These are phyloP conservation scores for Halictus ligatus DNA, from an alignment of 2,888 invertebrate species.

Conservation along the genomic window DNA sequence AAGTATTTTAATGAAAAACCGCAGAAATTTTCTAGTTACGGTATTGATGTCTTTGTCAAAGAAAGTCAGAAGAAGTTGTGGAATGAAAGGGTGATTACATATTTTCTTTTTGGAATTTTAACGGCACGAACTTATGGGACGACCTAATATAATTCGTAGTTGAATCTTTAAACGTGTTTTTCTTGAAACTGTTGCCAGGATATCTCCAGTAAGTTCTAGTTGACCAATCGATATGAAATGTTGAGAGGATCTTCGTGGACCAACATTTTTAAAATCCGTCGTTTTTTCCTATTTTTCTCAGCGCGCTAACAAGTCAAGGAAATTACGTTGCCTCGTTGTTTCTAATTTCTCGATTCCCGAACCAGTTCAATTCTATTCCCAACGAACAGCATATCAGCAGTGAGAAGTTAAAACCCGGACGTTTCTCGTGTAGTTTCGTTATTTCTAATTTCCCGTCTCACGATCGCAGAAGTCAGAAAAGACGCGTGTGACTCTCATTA, in stretches of 20 bases:
- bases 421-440: not conserved
- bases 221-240: not conserved
- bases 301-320: not conserved
- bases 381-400: not conserved
- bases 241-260: not conserved
- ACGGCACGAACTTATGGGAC: too few species aligned
- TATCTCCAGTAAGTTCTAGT: not conserved
- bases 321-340: not conserved
- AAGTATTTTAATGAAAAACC: too few species aligned
- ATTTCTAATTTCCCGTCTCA: slow-evolving; percentile 8
- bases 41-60: too few species aligned
- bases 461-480: slow-evolving; percentile 14
- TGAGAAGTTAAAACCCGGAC: not conserved
- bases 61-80: too few species aligned
- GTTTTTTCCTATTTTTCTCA: not conserved
- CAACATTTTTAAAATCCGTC: not conserved
- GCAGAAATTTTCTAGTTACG: too few species aligned
- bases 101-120: too few species aligned
- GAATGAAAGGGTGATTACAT: too few species aligned
- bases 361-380: not conserved
- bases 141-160: too few species aligned
- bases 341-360: not conserved
- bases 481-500: slow-evolving; percentile 25
- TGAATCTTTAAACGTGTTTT: too few species aligned
- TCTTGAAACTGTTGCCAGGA: not conserved